Evolutionary conservation across 2,797 vertebrate genomes (phyloP).

Genomic region (Craterocephalus amniculus): DNA sequence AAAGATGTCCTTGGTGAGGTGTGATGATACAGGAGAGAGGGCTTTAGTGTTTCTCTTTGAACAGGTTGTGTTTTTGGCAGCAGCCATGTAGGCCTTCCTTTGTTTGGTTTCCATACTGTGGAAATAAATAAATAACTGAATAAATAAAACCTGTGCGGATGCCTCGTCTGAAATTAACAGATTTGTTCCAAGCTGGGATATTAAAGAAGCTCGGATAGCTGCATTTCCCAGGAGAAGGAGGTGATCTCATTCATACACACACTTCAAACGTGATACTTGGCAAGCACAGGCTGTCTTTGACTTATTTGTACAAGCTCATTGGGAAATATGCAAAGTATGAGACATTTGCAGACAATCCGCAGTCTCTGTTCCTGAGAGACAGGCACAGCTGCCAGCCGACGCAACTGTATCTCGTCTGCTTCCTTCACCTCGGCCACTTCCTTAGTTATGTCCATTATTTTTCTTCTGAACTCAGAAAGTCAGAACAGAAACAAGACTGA

Average conservation of each 20-base stretch:
- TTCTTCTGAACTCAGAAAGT: background rate
- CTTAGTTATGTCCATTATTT: slow-evolving; percentile 1
- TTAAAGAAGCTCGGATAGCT: slow-evolving; percentile 29
- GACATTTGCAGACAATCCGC: slow-evolving; percentile 33
- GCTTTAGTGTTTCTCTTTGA: slow-evolving; percentile 56
- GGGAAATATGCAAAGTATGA: slow-evolving; percentile 34
- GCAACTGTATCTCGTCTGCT: slow-evolving; percentile 6
- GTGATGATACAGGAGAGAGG: slow-evolving; percentile 34
- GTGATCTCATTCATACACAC: slow-evolving; percentile 9
- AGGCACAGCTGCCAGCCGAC: slow-evolving; percentile 28
- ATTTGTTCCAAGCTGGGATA: slow-evolving; percentile 46
- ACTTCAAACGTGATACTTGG: slow-evolving; percentile 25
- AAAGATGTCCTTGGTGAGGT: slow-evolving; percentile 56
- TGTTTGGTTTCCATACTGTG: slow-evolving; percentile 50
- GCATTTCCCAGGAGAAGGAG: slow-evolving; percentile 27
- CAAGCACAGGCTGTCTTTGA: slow-evolving; percentile 17
- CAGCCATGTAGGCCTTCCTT: slow-evolving; percentile 42
- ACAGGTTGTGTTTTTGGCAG: slow-evolving; percentile 56
- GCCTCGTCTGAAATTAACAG: slow-evolving; percentile 28
- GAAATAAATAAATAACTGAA: slow-evolving; percentile 8
- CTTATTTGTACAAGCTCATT: slow-evolving; percentile 34
- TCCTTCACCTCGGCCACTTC: slow-evolving; percentile 12
- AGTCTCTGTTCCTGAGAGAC: slow-evolving; percentile 28
- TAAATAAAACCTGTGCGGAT: slow-evolving; percentile 34
- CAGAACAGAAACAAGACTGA: background rate